Evolutionary conservation across 1,140 invertebrate genomes (phyloP).

Genomic region (Pachypeltis micranthus): DNA sequence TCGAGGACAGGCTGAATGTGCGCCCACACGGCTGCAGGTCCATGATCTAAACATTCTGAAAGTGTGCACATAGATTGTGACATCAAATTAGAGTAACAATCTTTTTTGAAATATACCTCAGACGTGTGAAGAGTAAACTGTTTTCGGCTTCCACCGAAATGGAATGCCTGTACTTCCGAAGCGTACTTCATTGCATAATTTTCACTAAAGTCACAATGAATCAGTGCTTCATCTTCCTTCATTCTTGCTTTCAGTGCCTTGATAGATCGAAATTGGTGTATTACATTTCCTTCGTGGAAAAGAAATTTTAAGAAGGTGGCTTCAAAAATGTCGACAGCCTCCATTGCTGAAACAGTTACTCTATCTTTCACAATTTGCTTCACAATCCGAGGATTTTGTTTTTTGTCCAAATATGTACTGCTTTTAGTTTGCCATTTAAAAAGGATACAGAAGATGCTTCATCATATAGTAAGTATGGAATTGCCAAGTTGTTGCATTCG

Average conservation of each 20-base stretch:
- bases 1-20: too few relatives aligned
- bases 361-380: conserved; percentile 9
- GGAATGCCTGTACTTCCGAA: too few relatives aligned
- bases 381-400: not conserved
- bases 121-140: too few relatives aligned
- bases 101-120: too few relatives aligned
- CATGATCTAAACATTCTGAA: too few relatives aligned
- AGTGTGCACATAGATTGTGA: too few relatives aligned
- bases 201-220: too few relatives aligned
- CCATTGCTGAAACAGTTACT: not conserved
- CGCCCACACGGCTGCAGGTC: too few relatives aligned
- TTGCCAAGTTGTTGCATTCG: conserved; percentile 9
- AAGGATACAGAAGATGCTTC: not conserved
- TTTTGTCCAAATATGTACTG: conserved; percentile 1
- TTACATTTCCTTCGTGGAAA: not conserved
- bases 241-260: not conserved
- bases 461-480: conserved; percentile 13
- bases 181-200: too few relatives aligned
- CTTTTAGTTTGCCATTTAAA: not conserved
- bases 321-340: not conserved
- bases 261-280: not conserved
- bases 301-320: not conserved
- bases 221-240: not conserved
- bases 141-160: too few relatives aligned
- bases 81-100: too few relatives aligned